A percentile compares a stretch with the other conserved stretches of the same genome.
Evolutionary conservation across 2,888 invertebrate genomes (phyloP).

Genomic region (Campaea margaritaria): DNA sequence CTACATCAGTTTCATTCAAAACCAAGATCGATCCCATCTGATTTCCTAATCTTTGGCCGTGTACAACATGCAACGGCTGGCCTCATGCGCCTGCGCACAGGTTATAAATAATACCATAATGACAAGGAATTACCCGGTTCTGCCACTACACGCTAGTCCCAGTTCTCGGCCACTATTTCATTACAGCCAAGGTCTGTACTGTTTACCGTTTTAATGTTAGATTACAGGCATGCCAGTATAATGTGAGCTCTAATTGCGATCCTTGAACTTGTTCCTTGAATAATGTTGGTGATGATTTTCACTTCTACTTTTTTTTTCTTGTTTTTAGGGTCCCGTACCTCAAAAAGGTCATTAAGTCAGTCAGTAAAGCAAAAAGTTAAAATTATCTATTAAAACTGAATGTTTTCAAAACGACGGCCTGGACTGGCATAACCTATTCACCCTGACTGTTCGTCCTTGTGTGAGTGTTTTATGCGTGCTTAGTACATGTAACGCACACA

Average conservation of each 20-base stretch:
- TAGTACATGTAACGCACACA: no score
- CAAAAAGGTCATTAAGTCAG: no score
- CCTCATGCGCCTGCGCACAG: slow-evolving; percentile 59
- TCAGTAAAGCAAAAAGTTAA: no score
- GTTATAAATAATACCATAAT: slow-evolving; percentile 83
- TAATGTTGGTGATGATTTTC: slow-evolving; percentile 11
- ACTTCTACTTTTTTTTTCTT: neutral
- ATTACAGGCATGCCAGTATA: slow-evolving; percentile 18
- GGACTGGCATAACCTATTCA: no score
- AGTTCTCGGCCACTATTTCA: slow-evolving; percentile 66
- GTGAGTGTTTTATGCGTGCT: no score
- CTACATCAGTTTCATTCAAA: no score
- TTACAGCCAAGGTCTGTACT: slow-evolving; percentile 63
- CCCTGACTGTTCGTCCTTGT: no score
- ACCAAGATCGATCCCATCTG: slow-evolving; percentile 34
- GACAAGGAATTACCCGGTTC: slow-evolving; percentile 82
- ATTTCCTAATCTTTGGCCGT: slow-evolving; percentile 50
- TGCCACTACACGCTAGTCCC: slow-evolving; percentile 70
- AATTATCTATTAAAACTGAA: no score
- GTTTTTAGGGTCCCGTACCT: no score
- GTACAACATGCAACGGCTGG: slow-evolving; percentile 57
- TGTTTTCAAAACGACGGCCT: no score
- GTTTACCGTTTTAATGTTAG: slow-evolving; percentile 59
- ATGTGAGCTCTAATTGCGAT: slow-evolving; percentile 15
- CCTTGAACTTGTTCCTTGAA: slow-evolving; percentile 8